Evolutionary conservation across 2,797 vertebrate genomes (phyloP), one percentile per base, ranked within the genome.

Genomic region (Macropodus opercularis): DNA sequence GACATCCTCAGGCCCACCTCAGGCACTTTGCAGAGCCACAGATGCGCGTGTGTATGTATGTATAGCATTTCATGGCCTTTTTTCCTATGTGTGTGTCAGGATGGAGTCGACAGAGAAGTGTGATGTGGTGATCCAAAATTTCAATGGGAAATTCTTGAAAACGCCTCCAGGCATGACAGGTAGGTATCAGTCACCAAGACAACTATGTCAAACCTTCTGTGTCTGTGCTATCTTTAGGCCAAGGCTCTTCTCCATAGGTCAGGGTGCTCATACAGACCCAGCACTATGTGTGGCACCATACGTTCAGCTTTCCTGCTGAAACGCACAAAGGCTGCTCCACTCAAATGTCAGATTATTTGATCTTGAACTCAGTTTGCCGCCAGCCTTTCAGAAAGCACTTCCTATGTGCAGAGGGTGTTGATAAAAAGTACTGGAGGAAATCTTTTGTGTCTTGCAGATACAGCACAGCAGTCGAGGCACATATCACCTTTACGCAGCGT

Each of bases 41-140:
- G 27, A 71, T 68, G 31, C 43, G 57, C 52, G 54, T 69, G 63
- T 15, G 63, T 51, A 27, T 27, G 63, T n/a, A n/a, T n/a, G n/a
- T n/a, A n/a, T n/a, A 56, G 36, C 29, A 34, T 66, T 64, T 58
- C 32, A 47, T 39, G 17, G 29, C 21, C 18, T 57, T 18, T 69
- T 39, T 75, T 10, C 43, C 24, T 65, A 18, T 50, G 14, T 63
- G 7, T 59, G 82, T 87, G 48, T 57, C 86, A 99, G 97, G 90
- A 99, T 99, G 97, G 97, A 99, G 85, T 98, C 97, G 48, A 99
- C 97, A 63, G 97, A 98, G 91, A 99, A 99, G 92, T 99, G 97
- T 84, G 97, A 98, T 83, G 95, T 97, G 85, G 96, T 99, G 85
- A 99, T 99, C 92, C 97, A 98, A 22, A 96, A 98, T 93, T 98